Conservation (phyloP, 1,140 invertebrate genomes). For the Pissodes strobi region DNA sequence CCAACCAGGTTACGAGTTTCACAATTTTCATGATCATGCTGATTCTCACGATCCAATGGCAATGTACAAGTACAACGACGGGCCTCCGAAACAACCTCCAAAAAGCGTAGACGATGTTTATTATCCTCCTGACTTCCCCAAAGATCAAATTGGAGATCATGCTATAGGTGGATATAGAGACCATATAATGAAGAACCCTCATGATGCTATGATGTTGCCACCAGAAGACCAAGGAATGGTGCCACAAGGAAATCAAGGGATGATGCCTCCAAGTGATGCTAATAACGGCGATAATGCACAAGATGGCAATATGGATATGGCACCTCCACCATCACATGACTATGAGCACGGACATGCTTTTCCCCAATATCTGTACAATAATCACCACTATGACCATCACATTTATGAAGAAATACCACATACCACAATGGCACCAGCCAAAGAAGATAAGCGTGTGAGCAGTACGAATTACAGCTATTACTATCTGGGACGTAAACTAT, state of each 20-base stretch:
- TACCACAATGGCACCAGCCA: conserved; percentile 55
- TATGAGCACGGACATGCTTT: conserved; percentile 27
- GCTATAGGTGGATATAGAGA: neutral
- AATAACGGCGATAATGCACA: neutral
- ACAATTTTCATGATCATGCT: conserved; percentile 38
- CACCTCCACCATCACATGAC: conserved; percentile 30
- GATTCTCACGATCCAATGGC: conserved; percentile 33
- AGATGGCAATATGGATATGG: conserved; percentile 12
- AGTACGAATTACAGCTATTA: conserved; percentile 79
- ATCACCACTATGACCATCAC: conserved; percentile 53
- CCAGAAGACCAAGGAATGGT: neutral
- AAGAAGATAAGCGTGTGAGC: conserved; percentile 65
- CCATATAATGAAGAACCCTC: too few relatives aligned
- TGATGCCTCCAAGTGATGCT: conserved; percentile 3
- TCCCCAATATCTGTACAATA: conserved; percentile 36
- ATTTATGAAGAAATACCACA: conserved; percentile 56
- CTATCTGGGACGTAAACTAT: conserved; percentile 78
- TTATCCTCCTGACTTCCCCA: conserved; percentile 38
- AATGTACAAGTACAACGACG: conserved; percentile 14
- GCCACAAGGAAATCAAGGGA: neutral
- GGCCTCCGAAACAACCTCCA: conserved; percentile 24
- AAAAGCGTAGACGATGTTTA: conserved; percentile 34
- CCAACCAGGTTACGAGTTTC: conserved; percentile 35
- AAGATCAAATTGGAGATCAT: conserved; percentile 12
- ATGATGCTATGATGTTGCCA: neutral